Percentiles rank a stretch among this genome's conserved stretches.
phyloP scores from a whole-genome alignment of 2,888 invertebrate species.

The Napeogenes sylphis region DNA sequence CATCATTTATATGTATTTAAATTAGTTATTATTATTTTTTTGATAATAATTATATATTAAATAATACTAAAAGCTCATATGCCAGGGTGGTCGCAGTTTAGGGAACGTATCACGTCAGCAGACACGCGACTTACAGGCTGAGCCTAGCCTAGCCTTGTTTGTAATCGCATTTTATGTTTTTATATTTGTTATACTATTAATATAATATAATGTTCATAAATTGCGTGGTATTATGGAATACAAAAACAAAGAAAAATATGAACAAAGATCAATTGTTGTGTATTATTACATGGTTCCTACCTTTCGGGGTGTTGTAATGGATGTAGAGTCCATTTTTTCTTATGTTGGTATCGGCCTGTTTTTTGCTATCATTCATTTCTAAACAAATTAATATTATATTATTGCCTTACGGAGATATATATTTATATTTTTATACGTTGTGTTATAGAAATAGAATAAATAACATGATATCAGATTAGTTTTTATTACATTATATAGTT shows the following conservation, averaged over 20 bases:
- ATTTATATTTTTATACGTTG: no score
- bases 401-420: no score
- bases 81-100: constrained; percentile 1
- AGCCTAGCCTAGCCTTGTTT: constrained; percentile 7
- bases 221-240: no score
- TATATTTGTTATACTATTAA: background rate
- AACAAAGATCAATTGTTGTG: no score
- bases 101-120: background rate
- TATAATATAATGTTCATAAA: background rate
- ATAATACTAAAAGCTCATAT: constrained; percentile 7
- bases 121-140: constrained; percentile 7
- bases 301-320: constrained; percentile 81
- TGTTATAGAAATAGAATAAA: no score
- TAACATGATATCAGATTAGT: no score
- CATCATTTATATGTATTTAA: no score
- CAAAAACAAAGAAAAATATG: no score
- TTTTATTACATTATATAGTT: no score
- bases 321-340: constrained; percentile 77
- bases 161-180: background rate
- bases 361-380: constrained; percentile 58
- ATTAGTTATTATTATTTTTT: no score
- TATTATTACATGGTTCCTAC: constrained; percentile 56
- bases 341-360: constrained; percentile 47
- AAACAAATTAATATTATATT: constrained; percentile 6
- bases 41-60: background rate